A percentile compares a stretch with the other conserved stretches of the same genome.
phyloP scores from a whole-genome alignment of 1,140 invertebrate species.

The Bathynomus jamesi region DNA sequence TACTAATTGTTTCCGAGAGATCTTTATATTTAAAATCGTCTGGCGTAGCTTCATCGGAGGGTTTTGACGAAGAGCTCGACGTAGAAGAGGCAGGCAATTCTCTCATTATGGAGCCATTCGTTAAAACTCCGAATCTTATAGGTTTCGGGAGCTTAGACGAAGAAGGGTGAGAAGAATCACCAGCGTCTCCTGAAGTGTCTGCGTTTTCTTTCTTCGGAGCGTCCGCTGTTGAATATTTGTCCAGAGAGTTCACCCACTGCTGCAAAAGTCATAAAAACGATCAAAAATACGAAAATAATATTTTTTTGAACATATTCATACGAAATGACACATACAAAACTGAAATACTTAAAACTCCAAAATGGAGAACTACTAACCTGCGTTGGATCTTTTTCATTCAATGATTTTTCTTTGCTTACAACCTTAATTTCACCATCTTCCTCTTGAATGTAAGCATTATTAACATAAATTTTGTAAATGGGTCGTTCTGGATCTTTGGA shows the following conservation, averaged over 20 bases:
- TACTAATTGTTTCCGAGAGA: conserved; percentile 35
- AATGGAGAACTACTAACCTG: too few species aligned
- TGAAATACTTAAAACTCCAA: too few species aligned
- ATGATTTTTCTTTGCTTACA: conserved; percentile 28
- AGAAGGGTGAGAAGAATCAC: conserved; percentile 18
- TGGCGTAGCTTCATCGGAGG: conserved; percentile 23
- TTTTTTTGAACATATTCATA: too few species aligned
- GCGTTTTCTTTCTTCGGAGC: conserved; percentile 13
- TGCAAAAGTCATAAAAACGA: too few species aligned
- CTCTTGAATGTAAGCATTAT: conserved; percentile 34
- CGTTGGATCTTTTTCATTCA: conserved; percentile 31
- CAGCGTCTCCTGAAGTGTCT: conserved; percentile 12
- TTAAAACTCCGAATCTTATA: conserved; percentile 31
- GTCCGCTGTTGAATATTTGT: conserved; percentile 25
- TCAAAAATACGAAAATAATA: too few species aligned
- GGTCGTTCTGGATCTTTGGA: conserved; percentile 31
- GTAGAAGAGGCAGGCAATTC: conserved; percentile 23
- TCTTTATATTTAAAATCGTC: conserved; percentile 34
- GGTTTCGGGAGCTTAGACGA: conserved; percentile 32
- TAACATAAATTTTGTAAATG: conserved; percentile 38
- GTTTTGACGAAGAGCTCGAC: conserved; percentile 28
- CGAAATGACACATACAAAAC: too few species aligned
- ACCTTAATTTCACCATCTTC: conserved; percentile 40
- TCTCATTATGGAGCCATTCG: conserved; percentile 35
- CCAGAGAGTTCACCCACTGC: conserved; percentile 35